Percentiles rank a stretch among this genome's conserved stretches.
Conservation (phyloP, 92 coral and sea anemone genomes). For the Zoanthus solanderi region DNA sequence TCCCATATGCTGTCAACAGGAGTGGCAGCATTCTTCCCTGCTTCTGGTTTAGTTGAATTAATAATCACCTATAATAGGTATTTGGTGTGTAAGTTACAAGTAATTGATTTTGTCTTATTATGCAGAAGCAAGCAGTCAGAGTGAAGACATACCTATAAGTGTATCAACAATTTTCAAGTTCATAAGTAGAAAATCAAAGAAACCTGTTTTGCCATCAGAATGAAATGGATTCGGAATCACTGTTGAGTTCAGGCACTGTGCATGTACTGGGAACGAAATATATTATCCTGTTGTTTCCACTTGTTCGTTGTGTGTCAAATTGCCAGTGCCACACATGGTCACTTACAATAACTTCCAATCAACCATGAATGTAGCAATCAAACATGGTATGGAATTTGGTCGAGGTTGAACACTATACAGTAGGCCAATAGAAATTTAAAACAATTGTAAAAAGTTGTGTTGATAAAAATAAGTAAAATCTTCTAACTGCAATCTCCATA, state of each 20-base stretch:
- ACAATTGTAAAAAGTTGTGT: background rate
- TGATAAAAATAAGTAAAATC: background rate
- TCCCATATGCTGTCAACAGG: constrained; percentile 2
- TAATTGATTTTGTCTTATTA: constrained; percentile 14
- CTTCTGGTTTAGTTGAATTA: background rate
- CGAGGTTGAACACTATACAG: constrained; percentile 13
- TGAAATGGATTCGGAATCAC: constrained; percentile 60
- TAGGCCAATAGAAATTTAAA: background rate
- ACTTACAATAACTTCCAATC: constrained; percentile 36
- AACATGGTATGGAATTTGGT: constrained; percentile 23
- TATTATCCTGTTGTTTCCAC: constrained; percentile 55
- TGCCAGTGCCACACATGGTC: constrained; percentile 53
- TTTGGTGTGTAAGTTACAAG: constrained; percentile 9
- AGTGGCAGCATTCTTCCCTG: background rate
- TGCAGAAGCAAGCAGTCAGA: background rate
- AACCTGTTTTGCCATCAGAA: constrained; percentile 48
- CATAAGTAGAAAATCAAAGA: constrained; percentile 43
- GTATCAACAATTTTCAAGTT: constrained; percentile 35
- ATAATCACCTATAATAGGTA: background rate
- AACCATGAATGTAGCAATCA: constrained; percentile 48
- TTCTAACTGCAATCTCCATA: background rate
- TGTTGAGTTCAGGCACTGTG: constrained; percentile 50
- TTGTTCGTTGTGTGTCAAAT: constrained; percentile 51
- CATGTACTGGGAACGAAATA: constrained; percentile 39
- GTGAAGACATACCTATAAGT: constrained; percentile 6